Evolutionary conservation across 2,113 vertebrate genomes (phyloP), one percentile per base, ranked within the genome.

Genomic region (Rhinolophus ferrumequinum): DNA sequence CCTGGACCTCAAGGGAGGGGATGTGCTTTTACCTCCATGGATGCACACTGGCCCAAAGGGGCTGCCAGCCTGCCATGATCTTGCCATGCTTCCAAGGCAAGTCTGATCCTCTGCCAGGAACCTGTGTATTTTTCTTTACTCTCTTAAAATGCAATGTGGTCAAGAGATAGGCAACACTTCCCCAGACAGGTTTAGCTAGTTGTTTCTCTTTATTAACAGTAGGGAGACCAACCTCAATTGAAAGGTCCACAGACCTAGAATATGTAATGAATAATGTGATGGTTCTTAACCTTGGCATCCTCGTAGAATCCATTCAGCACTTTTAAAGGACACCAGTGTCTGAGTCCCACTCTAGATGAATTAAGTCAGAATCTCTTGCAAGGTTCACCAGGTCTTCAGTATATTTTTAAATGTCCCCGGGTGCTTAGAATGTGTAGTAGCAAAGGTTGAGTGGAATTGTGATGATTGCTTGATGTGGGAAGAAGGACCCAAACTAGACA

Each of bases 321-420:
- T 76, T 62, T 75, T 66, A 89, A 58, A 4, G 54, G 69, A 72
- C 13, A 33, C 66, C 44, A 88, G 22, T 83, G 11, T 72, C 83
- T 56, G 7, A 90, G 28, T 28, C 44, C n/a, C 15, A 67, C 14
- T n/a, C 66, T 60, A 66, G 33, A 80, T 15, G 67, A 86, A 69
- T 67, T 69, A 88, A 75, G 28, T 90, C 73, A 88, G 54, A 88
- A 58, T 86, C 60, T 50, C 62, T 88, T 93, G 11, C 66, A 64
- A 16, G 33, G 7, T 8, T 80, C 22, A 52, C 60, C 33, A 85
- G 47, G 8, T 12, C 24, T 81, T 84, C 24, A 21, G 47, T 52
- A 52, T 95, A 41, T 77, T 86, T 95, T 92, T 79, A 66, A 69
- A 94, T 5, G 21, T 11, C 15, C 30, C 44, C 44, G 84, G 10